Percentiles rank a stretch among this genome's conserved stretches.
phyloP scores from a whole-genome alignment of 2,888 invertebrate species.

The Hofmannophila pseudospretella region DNA sequence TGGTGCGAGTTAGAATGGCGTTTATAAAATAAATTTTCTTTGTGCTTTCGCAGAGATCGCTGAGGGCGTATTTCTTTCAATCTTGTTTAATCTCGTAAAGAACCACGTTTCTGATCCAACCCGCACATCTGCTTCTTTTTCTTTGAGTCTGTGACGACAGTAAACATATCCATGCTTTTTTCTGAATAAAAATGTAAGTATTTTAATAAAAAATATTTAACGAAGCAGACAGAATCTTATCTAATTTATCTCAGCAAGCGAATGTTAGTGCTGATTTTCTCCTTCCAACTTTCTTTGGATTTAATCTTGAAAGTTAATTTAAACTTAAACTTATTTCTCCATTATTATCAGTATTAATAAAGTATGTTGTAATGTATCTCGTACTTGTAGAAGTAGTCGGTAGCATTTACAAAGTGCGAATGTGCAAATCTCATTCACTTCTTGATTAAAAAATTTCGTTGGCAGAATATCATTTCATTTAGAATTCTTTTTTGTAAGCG shows the following conservation, averaged over 20 bases:
- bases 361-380: too few species aligned
- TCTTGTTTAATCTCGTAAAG: constrained; percentile 45
- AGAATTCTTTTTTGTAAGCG: constrained; percentile 37
- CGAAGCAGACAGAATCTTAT: too few species aligned
- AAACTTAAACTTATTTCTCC: too few species aligned
- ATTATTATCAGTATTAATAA: too few species aligned
- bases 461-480: constrained; percentile 49
- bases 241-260: too few species aligned
- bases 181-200: neutral
- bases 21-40: constrained; percentile 56
- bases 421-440: constrained; percentile 17
- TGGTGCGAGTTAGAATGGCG: constrained; percentile 31
- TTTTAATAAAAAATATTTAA: too few species aligned
- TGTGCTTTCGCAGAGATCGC: constrained; percentile 34
- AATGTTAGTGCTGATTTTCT: too few species aligned
- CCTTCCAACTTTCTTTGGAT: too few species aligned
- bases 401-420: too few species aligned
- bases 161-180: neutral
- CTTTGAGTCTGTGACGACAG: neutral
- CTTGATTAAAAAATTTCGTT: constrained; percentile 38
- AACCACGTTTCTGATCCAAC: constrained; percentile 34
- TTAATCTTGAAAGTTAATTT: too few species aligned
- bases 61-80: constrained; percentile 38
- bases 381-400: too few species aligned
- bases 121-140: constrained; percentile 24